Evolutionary conservation across 2,888 invertebrate genomes (phyloP).

Genomic region (Stenolophus ochropezus): DNA sequence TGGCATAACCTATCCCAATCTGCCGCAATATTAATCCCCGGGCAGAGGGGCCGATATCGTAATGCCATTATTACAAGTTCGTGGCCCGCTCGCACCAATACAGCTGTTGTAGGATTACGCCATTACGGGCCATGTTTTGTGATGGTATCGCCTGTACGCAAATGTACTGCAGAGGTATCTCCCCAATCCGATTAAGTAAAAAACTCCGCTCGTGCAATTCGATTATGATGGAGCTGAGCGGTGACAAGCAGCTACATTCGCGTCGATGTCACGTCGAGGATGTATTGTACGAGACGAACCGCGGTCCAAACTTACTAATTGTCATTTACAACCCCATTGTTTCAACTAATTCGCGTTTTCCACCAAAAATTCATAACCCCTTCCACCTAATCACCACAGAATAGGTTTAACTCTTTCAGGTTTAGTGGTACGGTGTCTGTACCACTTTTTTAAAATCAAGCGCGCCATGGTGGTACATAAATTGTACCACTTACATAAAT

Average conservation of each 20-base stretch:
- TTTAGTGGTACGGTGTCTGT: no score
- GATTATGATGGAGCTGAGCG: neutral
- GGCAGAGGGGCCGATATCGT: neutral
- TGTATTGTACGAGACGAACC: neutral
- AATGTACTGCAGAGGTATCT: neutral
- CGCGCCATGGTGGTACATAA: no score
- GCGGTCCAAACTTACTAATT: neutral
- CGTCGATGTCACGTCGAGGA: neutral
- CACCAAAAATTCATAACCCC: no score
- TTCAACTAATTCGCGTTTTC: no score
- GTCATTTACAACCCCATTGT: neutral
- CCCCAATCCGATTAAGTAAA: neutral
- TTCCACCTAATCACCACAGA: no score
- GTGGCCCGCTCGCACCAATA: neutral
- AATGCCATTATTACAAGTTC: conserved; percentile 14
- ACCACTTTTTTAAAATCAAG: no score
- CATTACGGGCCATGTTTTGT: neutral
- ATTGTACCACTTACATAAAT: no score
- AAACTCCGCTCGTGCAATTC: neutral
- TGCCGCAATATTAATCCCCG: neutral
- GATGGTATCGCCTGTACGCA: neutral
- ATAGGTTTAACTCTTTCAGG: no score
- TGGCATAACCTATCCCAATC: neutral
- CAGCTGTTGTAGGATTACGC: conserved; percentile 9
- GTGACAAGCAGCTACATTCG: neutral